Conservation (phyloP, 1,140 invertebrate genomes). For the Eurosta solidaginis region DNA sequence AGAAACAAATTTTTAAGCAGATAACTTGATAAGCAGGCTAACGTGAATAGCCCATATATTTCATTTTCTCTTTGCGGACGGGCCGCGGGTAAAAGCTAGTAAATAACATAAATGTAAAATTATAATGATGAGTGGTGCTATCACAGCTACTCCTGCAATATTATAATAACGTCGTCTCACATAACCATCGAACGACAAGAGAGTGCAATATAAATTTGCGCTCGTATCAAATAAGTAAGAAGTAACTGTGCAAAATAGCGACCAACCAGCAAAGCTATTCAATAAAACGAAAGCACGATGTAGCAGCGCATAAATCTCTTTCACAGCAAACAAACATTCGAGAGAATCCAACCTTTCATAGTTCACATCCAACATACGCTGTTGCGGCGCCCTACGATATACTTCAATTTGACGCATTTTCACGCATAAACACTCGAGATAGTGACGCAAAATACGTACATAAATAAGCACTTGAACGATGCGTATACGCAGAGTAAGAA, state of each 20-base stretch:
- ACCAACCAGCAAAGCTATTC: slow-evolving; percentile 33
- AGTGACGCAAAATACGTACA: slow-evolving; percentile 19
- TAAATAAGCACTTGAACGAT: slow-evolving; percentile 30
- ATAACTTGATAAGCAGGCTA: too few species aligned
- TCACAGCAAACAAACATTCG: slow-evolving; percentile 3
- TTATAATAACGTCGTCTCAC: background rate
- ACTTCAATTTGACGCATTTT: slow-evolving; percentile 33
- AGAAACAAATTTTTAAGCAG: too few species aligned
- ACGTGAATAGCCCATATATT: too few species aligned
- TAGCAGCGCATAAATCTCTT: slow-evolving; percentile 9
- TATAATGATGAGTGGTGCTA: background rate
- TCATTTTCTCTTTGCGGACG: too few species aligned
- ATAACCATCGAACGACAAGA: slow-evolving; percentile 26
- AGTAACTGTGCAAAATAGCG: slow-evolving; percentile 16
- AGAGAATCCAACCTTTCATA: background rate
- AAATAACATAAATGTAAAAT: background rate
- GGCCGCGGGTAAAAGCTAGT: too few species aligned
- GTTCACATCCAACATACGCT: background rate
- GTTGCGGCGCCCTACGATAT: background rate
- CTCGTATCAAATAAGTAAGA: slow-evolving; percentile 31
- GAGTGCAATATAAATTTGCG: slow-evolving; percentile 32
- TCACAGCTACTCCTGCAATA: background rate
- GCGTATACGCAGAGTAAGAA: slow-evolving; percentile 31
- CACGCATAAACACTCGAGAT: background rate
- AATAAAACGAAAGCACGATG: background rate